Evolutionary conservation across 2,888 invertebrate genomes (phyloP).

Genomic region (Coecobrya sp.): DNA sequence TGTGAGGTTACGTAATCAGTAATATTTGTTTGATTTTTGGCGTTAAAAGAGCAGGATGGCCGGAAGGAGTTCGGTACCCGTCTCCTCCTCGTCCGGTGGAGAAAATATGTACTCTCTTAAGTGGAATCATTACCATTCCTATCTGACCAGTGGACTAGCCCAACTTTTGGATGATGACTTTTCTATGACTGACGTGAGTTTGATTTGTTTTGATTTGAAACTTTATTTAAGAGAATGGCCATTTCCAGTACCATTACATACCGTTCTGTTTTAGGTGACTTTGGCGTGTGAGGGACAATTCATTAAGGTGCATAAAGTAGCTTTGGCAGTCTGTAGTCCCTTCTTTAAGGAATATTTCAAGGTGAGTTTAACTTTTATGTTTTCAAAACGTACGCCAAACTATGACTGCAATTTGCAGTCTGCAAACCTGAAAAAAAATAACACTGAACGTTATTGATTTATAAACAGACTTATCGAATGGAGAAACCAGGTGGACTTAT

Average conservation of each 20-base stretch:
- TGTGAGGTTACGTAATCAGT: too few relatives aligned
- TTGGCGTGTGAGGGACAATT: slow-evolving; percentile 84
- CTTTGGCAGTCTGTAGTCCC: slow-evolving; percentile 83
- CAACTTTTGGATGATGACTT: slow-evolving; percentile 68
- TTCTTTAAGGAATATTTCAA: slow-evolving; percentile 85
- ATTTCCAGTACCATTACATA: too few relatives aligned
- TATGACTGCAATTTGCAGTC: too few relatives aligned
- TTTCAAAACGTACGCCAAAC: too few relatives aligned
- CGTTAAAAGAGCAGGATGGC: slow-evolving; percentile 20
- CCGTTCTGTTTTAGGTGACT: too few relatives aligned
- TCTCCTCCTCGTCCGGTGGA: not conserved
- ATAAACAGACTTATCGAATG: slow-evolving; percentile 21
- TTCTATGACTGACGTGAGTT: slow-evolving; percentile 81
- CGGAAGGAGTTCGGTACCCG: not conserved
- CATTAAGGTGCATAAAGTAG: slow-evolving; percentile 83
- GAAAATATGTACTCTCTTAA: slow-evolving; percentile 81
- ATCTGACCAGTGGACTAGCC: slow-evolving; percentile 76
- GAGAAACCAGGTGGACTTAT: slow-evolving; percentile 71
- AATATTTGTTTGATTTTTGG: too few relatives aligned
- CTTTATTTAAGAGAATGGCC: too few relatives aligned
- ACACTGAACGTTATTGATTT: too few relatives aligned
- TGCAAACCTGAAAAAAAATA: too few relatives aligned
- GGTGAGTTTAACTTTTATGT: too few relatives aligned
- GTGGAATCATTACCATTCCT: slow-evolving; percentile 83
- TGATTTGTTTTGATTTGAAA: too few relatives aligned